Conservation (phyloP, 2,113 vertebrate species). For the Centropristis striata region DNA sequence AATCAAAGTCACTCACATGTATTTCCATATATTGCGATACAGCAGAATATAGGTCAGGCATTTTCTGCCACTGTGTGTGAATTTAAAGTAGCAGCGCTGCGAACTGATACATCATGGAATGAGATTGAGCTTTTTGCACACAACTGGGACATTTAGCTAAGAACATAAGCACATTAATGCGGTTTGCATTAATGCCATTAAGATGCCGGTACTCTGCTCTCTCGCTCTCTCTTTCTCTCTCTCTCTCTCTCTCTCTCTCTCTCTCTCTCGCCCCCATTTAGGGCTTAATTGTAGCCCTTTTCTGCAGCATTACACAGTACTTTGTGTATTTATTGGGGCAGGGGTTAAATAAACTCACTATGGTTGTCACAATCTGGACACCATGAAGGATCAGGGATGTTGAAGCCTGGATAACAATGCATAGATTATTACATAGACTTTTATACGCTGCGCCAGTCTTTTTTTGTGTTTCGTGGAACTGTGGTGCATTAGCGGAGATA, state of each 20-base stretch:
- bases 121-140: conserved; percentile 55
- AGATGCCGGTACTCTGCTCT: conserved; percentile 42
- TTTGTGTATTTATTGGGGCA: conserved; percentile 28
- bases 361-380: conserved; percentile 40
- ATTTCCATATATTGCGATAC: not conserved
- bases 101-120: conserved; percentile 19
- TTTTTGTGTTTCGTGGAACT: conserved; percentile 11
- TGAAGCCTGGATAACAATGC: conserved; percentile 28
- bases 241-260: not conserved
- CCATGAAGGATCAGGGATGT: conserved; percentile 22
- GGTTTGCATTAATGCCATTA: conserved; percentile 74
- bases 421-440: conserved; percentile 49
- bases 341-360: conserved; percentile 41
- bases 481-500: conserved; percentile 34
- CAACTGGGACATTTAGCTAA: conserved; percentile 67
- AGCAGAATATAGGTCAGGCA: conserved; percentile 46
- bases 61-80: conserved; percentile 19
- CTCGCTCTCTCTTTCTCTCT: conserved; percentile 23
- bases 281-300: conserved; percentile 38
- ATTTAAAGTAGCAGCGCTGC: conserved; percentile 18
- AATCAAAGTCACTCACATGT: not conserved
- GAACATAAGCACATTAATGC: conserved; percentile 80
- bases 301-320: conserved; percentile 24
- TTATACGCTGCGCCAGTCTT: conserved; percentile 2
- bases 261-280: conserved; percentile 5